Base-by-base conservation (phyloP, 2,888 invertebrate species). In the Carcina quercana region DNA sequence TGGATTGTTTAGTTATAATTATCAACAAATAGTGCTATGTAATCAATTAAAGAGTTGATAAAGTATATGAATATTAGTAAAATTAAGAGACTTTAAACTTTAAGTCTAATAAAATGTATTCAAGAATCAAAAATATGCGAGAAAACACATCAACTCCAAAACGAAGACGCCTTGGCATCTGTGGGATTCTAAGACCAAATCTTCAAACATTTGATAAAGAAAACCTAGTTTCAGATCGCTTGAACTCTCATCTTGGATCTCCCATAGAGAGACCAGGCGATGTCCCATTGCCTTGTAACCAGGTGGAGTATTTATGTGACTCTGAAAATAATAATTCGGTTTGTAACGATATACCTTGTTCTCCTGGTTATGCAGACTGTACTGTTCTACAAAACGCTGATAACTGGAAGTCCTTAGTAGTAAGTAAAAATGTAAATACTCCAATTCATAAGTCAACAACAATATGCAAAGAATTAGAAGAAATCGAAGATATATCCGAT, bases 201-300 rank as follows among this genome's bases (percentile, higher is more conserved):
- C 21, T 30, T 21, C 13, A 25, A 6, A 6, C 20, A 34, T 33
- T 30, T 30, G 25, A 12, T 21, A 25, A 32, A 13, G 22, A 21
- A n/a, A 7, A 28, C 3, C 12, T 15, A 13, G n/a, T 12, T 13
- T 30, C 20, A 3, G 17, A 34, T 25, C 15, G 21, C 27, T n/a
- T 7, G 15, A 15, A n/a, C 3, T 10, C 4, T 13, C 24, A 19
- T 14, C 25, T 13, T 32, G 13, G n/a, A 2, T 27, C 37, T 13
- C 31, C 41, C 0, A 3, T 41, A 17, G 50, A 53, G 6, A 58
- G 56, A 38, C 63, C 70, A 45, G 76, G 75, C 25, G 82, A 80
- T 11, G 74, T 76, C 1, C 66, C 68, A 27, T 50, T 83, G 36
- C 82, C 82, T 3, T 79, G 76, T 22, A 83, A 82, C 53, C 82